Evolutionary conservation across 2,797 vertebrate species (phyloP).

Genomic region (Protosalanx chinensis): DNA sequence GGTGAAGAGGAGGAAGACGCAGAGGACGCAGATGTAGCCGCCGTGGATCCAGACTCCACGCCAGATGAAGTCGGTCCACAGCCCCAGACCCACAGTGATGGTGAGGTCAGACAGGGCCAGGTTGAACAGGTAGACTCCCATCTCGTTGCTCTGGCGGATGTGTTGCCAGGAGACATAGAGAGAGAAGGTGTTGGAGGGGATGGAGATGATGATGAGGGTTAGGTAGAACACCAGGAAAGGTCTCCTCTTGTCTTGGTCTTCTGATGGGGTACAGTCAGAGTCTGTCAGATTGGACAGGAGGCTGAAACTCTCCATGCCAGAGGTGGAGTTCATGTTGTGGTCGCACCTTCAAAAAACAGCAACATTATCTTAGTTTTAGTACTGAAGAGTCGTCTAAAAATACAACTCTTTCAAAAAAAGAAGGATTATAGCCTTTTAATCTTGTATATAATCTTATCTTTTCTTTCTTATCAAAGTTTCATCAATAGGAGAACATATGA

Average conservation of each 20-base stretch:
- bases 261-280: constrained; percentile 50
- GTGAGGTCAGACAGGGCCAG: constrained; percentile 83
- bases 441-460: too few relatives aligned
- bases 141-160: constrained; percentile 79
- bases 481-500: not conserved
- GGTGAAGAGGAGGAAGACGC: constrained; percentile 73
- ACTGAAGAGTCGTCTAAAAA: too few relatives aligned
- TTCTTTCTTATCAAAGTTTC: not conserved
- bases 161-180: constrained; percentile 81
- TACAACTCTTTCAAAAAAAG: too few relatives aligned
- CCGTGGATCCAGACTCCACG: constrained; percentile 75
- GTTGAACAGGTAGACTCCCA: constrained; percentile 85
- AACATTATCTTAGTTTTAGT: not conserved
- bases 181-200: constrained; percentile 79
- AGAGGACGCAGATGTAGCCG: constrained; percentile 61
- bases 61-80: constrained; percentile 81
- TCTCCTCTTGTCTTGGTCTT: constrained; percentile 52
- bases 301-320: constrained; percentile 52
- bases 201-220: constrained; percentile 68
- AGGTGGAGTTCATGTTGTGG: constrained; percentile 10
- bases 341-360: constrained; percentile 34
- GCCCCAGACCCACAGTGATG: constrained; percentile 73
- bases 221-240: constrained; percentile 75
- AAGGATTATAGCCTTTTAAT: too few relatives aligned
- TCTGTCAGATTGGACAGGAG: constrained; percentile 25